Percentiles rank a stretch among this genome's conserved stretches.
Conservation (phyloP, 2,113 vertebrate species). For the Plecturocebus donacophilus region DNA sequence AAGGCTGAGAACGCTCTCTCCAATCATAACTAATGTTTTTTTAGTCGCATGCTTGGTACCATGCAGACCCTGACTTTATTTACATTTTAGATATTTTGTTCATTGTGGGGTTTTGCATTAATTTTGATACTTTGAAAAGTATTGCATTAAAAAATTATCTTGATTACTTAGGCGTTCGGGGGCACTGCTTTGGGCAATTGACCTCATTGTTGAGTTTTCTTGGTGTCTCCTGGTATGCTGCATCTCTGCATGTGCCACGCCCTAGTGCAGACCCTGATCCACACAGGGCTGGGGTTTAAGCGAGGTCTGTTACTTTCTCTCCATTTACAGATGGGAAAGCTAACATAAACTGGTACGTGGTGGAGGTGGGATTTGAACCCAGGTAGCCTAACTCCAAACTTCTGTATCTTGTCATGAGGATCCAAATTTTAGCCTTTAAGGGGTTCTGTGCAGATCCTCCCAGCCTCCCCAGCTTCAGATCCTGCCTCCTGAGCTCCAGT, state of each 20-base stretch:
- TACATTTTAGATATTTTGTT: conserved; percentile 48
- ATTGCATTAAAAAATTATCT: background rate
- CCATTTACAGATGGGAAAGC: background rate
- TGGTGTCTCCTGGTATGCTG: background rate
- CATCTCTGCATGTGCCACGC: background rate
- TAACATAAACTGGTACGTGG: background rate
- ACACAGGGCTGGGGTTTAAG: background rate
- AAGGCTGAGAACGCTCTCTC: background rate
- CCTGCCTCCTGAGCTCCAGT: background rate
- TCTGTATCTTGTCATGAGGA: background rate
- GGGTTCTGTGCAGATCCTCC: background rate
- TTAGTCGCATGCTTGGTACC: conserved; percentile 6
- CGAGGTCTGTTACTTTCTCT: background rate
- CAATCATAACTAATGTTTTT: background rate
- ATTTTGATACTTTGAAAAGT: background rate
- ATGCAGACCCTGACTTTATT: conserved; percentile 35
- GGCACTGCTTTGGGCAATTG: background rate
- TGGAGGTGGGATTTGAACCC: background rate
- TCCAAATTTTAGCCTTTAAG: background rate
- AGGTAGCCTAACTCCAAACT: background rate
- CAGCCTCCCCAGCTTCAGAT: too few species aligned
- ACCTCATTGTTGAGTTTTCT: background rate
- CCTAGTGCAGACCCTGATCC: background rate
- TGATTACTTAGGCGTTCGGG: background rate
- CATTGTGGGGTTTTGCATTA: background rate